Percentiles rank a stretch among this genome's conserved stretches.
These are phyloP conservation scores for Nasonia oneida DNA, from an alignment of 2,888 invertebrate species.

Conservation along the genomic window DNA sequence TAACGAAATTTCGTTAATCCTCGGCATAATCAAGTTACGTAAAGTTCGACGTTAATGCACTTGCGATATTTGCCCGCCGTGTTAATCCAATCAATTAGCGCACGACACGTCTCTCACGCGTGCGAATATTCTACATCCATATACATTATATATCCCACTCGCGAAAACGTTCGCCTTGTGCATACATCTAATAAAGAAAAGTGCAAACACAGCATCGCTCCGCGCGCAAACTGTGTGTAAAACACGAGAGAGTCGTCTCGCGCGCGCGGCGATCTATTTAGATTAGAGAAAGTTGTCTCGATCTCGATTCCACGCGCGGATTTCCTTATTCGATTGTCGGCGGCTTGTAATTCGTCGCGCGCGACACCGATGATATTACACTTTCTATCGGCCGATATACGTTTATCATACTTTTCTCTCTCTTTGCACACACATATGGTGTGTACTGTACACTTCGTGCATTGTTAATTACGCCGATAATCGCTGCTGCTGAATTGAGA, in stretches of 20 bases:
- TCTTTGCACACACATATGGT: not conserved
- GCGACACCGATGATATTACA: conserved; percentile 47
- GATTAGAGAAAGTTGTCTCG: conserved; percentile 69
- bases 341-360: conserved; percentile 19
- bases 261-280: conserved; percentile 64
- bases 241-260: conserved; percentile 37
- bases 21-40: not conserved
- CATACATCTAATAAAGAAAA: not conserved
- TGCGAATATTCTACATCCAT: not conserved
- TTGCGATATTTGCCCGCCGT: not conserved
- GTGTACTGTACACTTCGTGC: not conserved
- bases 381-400: conserved; percentile 43
- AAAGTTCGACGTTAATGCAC: not conserved
- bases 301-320: conserved; percentile 49
- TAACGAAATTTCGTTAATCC: conserved; percentile 5
- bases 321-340: conserved; percentile 42
- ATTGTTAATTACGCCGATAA: conserved; percentile 44
- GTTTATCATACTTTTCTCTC: not conserved
- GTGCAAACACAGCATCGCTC: not conserved
- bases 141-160: not conserved
- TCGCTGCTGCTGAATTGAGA: not conserved
- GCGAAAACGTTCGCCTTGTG: not conserved
- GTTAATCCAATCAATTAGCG: not conserved
- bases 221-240: not conserved
- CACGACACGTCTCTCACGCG: not conserved